phyloP scores from a whole-genome alignment of 2,113 vertebrate genomes.

The Hipposideros armiger region DNA sequence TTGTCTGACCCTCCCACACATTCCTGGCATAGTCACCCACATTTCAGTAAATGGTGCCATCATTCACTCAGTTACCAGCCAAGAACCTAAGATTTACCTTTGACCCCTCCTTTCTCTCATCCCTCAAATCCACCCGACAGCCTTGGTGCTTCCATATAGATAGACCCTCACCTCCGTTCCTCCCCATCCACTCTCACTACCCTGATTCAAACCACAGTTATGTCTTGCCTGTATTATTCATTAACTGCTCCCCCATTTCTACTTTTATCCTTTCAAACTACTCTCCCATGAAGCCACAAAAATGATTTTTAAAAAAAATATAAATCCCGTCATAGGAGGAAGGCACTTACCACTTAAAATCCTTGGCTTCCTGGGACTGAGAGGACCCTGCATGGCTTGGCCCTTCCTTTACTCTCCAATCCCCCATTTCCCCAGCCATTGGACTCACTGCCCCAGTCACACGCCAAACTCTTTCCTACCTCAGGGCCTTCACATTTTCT shows the following conservation, averaged over 20 bases:
- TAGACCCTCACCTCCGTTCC: background rate
- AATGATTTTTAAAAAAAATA: background rate
- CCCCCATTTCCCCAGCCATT: fast-evolving
- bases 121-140: background rate
- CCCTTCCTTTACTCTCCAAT: background rate
- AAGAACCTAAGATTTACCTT: background rate
- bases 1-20: background rate
- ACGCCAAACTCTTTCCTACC: background rate
- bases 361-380: background rate
- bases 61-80: background rate
- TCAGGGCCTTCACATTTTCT: background rate
- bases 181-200: background rate
- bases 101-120: background rate
- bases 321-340: background rate
- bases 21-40: background rate
- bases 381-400: fast-evolving
- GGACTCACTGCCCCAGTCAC: background rate
- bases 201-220: background rate
- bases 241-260: background rate
- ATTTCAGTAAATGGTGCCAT: background rate
- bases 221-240: background rate
- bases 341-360: background rate
- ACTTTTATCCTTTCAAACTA: background rate
- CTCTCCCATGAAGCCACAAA: background rate
- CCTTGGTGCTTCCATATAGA: background rate